These are phyloP conservation scores for Rhamphomyia laevipes DNA, from an alignment of 2,888 invertebrate genomes.

Conservation along the genomic window DNA sequence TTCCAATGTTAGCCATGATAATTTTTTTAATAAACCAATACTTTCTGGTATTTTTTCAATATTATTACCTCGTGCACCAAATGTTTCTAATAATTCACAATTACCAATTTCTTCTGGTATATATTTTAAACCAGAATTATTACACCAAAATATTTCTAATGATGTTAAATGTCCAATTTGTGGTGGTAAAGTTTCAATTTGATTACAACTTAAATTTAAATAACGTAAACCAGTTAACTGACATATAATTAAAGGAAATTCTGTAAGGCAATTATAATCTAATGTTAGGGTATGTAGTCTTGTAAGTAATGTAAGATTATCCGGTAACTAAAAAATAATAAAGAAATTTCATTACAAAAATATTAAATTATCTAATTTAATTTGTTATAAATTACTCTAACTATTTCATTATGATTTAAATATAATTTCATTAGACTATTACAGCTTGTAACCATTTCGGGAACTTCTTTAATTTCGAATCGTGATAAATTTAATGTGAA, in stretches of 20 bases:
- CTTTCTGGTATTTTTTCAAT: constrained; percentile 45
- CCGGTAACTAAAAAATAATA: constrained; percentile 29
- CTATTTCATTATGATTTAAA: constrained; percentile 51
- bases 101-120: constrained; percentile 51
- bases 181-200: constrained; percentile 44
- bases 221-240: constrained; percentile 46
- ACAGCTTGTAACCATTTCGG: constrained; percentile 45
- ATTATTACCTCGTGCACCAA: constrained; percentile 54
- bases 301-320: constrained; percentile 41
- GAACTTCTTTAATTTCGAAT: constrained; percentile 50
- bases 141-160: constrained; percentile 57
- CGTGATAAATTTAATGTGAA: constrained; percentile 50
- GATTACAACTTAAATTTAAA: constrained; percentile 56
- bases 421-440: constrained; percentile 47
- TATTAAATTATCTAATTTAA: neutral
- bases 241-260: constrained; percentile 48
- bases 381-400: constrained; percentile 29
- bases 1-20: constrained; percentile 57
- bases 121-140: constrained; percentile 43
- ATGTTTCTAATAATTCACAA: constrained; percentile 47
- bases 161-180: constrained; percentile 48
- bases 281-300: constrained; percentile 50
- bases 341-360: neutral
- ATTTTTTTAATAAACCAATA: constrained; percentile 43
- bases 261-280: constrained; percentile 51